Evolutionary conservation across 2,888 invertebrate genomes (phyloP), one percentile per base, ranked within the genome.

Genomic region (Drosophila borealis): DNA sequence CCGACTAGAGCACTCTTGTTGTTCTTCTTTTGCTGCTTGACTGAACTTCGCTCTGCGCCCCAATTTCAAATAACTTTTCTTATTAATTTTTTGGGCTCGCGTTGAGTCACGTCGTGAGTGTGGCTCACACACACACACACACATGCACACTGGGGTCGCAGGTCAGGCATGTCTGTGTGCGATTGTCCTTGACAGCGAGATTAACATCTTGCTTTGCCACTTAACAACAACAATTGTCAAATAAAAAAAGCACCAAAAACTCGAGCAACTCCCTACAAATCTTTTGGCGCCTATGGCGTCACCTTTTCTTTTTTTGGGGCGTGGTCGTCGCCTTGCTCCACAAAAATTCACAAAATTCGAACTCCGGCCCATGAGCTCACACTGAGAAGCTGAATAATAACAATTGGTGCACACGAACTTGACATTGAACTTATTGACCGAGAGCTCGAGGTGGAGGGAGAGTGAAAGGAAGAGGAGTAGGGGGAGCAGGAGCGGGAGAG

Each of bases 161-260:
- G 60, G 42, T 59, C 39, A 45, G 53, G 41, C 56, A 6, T 36
- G 41, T 41, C 45, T 46, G 61, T 69, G 50, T 5, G 50, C 21
- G 21, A 37, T 50, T 50, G 62, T 75, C 70, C 80, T 76, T 79
- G 75, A 45, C 36, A 25, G 55, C 42, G 66, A 82, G 88, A 82
- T 86, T 68, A 65, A 70, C 63, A 88, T 82, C 89, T 82, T 49
- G 53, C 70, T 69, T 74, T 80, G 72, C 59, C 78, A 80, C 57
- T 51, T 48, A 66, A 36, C 50, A 65, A 42, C 34, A 37, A 45
- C 44, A 29, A 60, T 34, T 62, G 37, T 45, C 13, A 14, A 19
- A 39, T 13, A 44, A 39, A 36, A 66, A 29, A 17, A 17, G 17
- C 17, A 17, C 17, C 6, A 25, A 29, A 29, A 29, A 8, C 29